Base-by-base conservation (phyloP, 2,797 vertebrate species). In the Molossus alvarezi region DNA sequence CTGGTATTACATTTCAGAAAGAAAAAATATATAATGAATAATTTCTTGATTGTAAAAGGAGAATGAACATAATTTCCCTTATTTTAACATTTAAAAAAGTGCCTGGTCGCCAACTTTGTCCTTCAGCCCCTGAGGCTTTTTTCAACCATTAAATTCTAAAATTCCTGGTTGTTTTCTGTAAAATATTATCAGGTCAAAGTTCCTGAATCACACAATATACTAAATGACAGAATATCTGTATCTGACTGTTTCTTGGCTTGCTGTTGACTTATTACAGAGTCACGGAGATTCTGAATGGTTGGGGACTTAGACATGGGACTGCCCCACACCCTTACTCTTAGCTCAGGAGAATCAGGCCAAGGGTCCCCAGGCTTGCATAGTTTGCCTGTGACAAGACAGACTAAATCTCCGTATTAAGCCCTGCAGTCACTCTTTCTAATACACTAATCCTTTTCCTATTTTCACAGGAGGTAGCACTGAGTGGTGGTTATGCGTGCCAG, bases 1-100 rank as follows among this genome's bases (percentile, higher is more conserved):
- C n/a, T 62, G 72, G 60, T 65, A 91, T 77, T 73, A 18, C 79
- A 95, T 94, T 94, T 88, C n/a, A 85, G 79, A 60, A 77, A 81
- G 80, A 88, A 95, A 79, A 79, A 41, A 45, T 51, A 72, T 58
- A 15, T 71, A 80, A 53, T 65, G 64, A 85, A 79, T 80, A 18
- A 79, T 64, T 90, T 91, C n/a, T 94, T 60, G 37, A 79, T 58
- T 64, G 33, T 75, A 64, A 75, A 75, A 71, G 45, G 29, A 71
- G 9, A 92, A 10, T 82, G 27, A 79, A 55, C 13, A 82, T 21
- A 83, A 82, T 82, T 88, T 80, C 11, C 20, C 9, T 55, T 69
- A n/a, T 92, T 71, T 88, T 33, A 73, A 9, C 1, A 6, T 90
- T 84, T 62, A 84, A 65, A 86, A 90, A 89, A 60, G 5, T 72